phyloP scores from a whole-genome alignment of 2,113 vertebrate species.

The Gambusia holbrooki region DNA sequence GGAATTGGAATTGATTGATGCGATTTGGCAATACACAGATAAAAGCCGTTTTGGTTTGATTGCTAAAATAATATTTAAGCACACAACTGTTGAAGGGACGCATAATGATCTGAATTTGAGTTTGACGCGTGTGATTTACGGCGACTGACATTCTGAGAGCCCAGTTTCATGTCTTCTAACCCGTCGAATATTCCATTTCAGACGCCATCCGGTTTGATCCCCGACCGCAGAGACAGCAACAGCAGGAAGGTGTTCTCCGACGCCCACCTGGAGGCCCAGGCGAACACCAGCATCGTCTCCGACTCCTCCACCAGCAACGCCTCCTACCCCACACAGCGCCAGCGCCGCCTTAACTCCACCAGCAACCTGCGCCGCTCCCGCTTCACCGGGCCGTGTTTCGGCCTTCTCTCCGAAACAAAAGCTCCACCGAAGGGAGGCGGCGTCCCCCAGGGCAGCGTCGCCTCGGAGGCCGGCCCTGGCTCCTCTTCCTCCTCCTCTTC shows the following conservation, averaged over 20 bases:
- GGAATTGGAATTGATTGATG: too few species aligned
- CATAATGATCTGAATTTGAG: too few species aligned
- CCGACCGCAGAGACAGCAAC: constrained; percentile 47
- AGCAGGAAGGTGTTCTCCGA: constrained; percentile 82
- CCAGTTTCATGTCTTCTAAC: neutral
- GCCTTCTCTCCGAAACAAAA: constrained; percentile 75
- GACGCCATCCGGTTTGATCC: constrained; percentile 66
- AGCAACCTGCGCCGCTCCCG: constrained; percentile 84
- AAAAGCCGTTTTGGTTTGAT: too few species aligned
- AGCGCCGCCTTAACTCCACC: constrained; percentile 82
- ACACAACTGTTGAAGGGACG: too few species aligned
- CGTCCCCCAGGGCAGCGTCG: constrained; percentile 29
- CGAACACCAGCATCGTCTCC: constrained; percentile 53
- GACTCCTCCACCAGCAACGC: constrained; percentile 84
- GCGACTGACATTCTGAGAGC: neutral
- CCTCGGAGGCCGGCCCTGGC: constrained; percentile 42
- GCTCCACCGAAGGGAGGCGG: constrained; percentile 54
- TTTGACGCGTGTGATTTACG: neutral
- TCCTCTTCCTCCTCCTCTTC: constrained; percentile 46
- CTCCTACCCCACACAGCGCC: constrained; percentile 84
- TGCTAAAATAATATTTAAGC: too few species aligned
- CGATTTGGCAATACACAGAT: too few species aligned
- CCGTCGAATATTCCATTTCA: constrained; percentile 34
- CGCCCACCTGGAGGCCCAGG: constrained; percentile 75
- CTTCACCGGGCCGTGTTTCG: constrained; percentile 85